Conservation (phyloP, 2,797 vertebrate species). For the Pygocentrus nattereri region DNA sequence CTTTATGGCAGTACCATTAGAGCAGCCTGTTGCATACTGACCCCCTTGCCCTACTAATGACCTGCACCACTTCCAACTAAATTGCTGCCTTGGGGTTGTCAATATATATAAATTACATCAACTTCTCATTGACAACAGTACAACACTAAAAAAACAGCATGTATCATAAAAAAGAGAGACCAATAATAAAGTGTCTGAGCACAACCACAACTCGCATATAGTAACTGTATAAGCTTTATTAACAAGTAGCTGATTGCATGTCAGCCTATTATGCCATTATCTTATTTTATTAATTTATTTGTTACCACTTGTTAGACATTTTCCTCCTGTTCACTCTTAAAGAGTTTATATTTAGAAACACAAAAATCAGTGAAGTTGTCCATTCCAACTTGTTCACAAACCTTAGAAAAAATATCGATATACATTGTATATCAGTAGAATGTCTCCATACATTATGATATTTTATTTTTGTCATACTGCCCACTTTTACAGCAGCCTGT, state of each 20-base stretch:
- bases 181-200: too few species aligned
- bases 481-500: background rate
- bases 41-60: slow-evolving; percentile 39
- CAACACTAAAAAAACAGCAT: background rate
- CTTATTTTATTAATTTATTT: background rate
- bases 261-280: background rate
- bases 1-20: slow-evolving; percentile 28
- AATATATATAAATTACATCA: background rate
- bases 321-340: too few species aligned
- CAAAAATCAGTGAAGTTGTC: too few species aligned
- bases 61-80: slow-evolving; percentile 1
- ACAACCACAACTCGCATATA: background rate
- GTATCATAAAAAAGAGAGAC: background rate
- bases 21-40: slow-evolving; percentile 41
- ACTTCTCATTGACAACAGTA: background rate
- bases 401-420: background rate
- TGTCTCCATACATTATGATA: background rate
- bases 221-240: background rate
- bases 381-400: too few species aligned
- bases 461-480: background rate
- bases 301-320: background rate
- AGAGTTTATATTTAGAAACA: too few species aligned
- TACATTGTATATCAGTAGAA: background rate
- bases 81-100: background rate
- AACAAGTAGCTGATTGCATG: background rate